A percentile compares a stretch with the other conserved stretches of the same genome.
Evolutionary conservation across 2,113 vertebrate species (phyloP).

Genomic region (Ancistrus triradiatus): DNA sequence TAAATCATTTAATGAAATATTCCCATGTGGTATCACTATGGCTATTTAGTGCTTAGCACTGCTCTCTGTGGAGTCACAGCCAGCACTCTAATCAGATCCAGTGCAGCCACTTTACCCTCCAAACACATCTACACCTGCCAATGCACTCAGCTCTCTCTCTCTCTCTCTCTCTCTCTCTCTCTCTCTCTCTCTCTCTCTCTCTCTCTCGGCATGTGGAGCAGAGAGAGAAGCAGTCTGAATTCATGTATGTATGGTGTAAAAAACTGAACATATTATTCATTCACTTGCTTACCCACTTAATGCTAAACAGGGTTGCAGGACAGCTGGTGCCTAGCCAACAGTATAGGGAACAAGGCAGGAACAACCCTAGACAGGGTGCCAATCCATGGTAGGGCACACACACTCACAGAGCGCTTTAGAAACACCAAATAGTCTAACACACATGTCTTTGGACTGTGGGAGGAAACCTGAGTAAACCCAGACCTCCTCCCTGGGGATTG

Average conservation of each 20-base stretch:
- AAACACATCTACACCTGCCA: constrained; percentile 13
- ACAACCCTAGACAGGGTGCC: too few species aligned
- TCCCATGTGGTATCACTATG: constrained; percentile 10
- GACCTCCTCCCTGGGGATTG: too few species aligned
- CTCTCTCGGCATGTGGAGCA: constrained; percentile 14
- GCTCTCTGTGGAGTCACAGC: background rate
- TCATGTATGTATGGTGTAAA: constrained; percentile 10
- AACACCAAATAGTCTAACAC: too few species aligned
- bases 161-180: constrained; percentile 5
- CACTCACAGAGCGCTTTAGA: too few species aligned
- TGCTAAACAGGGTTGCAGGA: too few species aligned
- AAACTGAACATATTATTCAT: constrained; percentile 19
- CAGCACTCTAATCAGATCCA: constrained; percentile 25
- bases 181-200: constrained; percentile 15
- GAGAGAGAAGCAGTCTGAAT: background rate
- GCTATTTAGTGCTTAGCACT: constrained; percentile 10
- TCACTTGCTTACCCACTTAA: too few species aligned
- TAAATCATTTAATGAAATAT: constrained; percentile 44
- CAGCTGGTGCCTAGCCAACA: background rate
- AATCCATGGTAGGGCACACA: too few species aligned
- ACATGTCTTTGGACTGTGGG: too few species aligned
- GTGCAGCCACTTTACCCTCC: background rate
- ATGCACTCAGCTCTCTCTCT: background rate
- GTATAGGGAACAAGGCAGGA: background rate
- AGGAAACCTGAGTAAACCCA: too few species aligned